Percentiles rank a stretch among this genome's conserved stretches.
phyloP scores from a whole-genome alignment of 2,888 invertebrate species.

The Ctenicera cuprea region DNA sequence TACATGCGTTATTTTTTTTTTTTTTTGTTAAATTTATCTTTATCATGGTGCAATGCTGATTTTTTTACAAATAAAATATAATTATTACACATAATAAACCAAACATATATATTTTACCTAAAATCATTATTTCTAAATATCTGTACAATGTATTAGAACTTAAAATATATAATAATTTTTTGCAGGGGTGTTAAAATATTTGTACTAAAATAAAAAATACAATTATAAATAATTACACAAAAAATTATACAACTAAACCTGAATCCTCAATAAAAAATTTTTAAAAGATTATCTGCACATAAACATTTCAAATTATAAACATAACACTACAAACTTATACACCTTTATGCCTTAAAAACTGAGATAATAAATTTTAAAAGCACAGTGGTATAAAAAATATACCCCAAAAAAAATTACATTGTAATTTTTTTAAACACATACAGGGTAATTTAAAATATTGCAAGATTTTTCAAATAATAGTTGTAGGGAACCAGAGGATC shows the following conservation, averaged over 20 bases:
- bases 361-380: not conserved
- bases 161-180: constrained; percentile 46
- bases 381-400: not conserved
- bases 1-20: not conserved
- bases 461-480: too few relatives aligned
- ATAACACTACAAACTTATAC: constrained; percentile 21
- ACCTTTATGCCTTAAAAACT: constrained; percentile 27
- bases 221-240: constrained; percentile 46
- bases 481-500: too few relatives aligned
- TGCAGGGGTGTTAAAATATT: constrained; percentile 40
- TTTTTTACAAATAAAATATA: constrained; percentile 12
- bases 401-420: not conserved
- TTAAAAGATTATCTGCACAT: constrained; percentile 34
- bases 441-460: too few relatives aligned
- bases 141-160: constrained; percentile 44
- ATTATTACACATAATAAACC: constrained; percentile 32
- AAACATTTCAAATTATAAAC: constrained; percentile 37
- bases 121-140: constrained; percentile 39
- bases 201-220: constrained; percentile 50
- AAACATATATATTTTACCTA: constrained; percentile 38
- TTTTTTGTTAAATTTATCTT: not conserved
- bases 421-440: too few relatives aligned
- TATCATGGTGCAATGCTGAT: not conserved
- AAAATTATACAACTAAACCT: constrained; percentile 41
- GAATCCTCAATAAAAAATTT: constrained; percentile 38